Percentiles rank a stretch among this genome's conserved stretches.
Evolutionary conservation across 2,888 invertebrate genomes (phyloP).

Genomic region (Trichogramma evanescens): DNA sequence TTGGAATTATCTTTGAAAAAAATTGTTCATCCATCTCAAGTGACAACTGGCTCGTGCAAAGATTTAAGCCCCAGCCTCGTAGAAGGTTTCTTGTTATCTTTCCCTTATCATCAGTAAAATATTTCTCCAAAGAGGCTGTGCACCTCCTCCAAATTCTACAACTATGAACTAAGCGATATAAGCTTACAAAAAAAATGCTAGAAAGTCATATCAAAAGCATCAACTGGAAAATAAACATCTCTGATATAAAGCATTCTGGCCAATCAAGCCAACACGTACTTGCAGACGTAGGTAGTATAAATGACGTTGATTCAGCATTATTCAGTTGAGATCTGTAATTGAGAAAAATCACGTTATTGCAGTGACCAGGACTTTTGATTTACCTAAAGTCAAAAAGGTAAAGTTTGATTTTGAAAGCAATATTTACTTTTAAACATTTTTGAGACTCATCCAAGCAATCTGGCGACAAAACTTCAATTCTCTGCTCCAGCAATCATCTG

Average conservation of each 20-base stretch:
- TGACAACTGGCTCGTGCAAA: no score
- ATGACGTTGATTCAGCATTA: constrained; percentile 1
- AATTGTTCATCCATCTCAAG: no score
- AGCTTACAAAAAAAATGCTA: no score
- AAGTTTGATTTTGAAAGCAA: no score
- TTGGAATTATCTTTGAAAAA: no score
- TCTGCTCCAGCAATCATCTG: no score
- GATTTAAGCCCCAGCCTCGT: constrained; percentile 44
- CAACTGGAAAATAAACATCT: constrained; percentile 36
- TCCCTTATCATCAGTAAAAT: constrained; percentile 9
- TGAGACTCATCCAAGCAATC: no score
- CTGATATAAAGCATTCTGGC: constrained; percentile 23
- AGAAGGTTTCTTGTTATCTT: constrained; percentile 31
- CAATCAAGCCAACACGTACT: constrained; percentile 25
- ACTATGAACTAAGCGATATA: constrained; percentile 2
- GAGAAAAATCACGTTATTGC: no score
- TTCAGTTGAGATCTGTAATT: constrained; percentile 1
- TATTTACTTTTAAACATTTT: no score
- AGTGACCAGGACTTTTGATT: no score
- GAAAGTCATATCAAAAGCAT: constrained; percentile 27
- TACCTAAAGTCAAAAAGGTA: no score
- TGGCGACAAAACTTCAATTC: no score
- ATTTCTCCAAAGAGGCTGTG: constrained; percentile 13
- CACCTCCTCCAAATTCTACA: neutral
- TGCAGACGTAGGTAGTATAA: constrained; percentile 27